Evolutionary conservation across 1,140 invertebrate species (phyloP).

Genomic region (Marisa cornuarietis): DNA sequence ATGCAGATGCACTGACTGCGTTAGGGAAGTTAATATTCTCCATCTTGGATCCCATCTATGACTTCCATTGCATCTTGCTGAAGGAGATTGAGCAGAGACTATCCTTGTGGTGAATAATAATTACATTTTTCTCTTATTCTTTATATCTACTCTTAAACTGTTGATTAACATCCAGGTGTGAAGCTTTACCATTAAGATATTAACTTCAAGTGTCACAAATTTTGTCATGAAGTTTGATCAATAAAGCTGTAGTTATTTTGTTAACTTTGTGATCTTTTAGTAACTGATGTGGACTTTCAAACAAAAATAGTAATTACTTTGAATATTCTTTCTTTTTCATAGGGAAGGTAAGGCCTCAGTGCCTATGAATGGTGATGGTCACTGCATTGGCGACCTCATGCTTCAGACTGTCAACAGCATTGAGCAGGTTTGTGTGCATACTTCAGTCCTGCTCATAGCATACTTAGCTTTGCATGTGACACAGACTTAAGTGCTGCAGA

Average conservation of each 20-base stretch:
- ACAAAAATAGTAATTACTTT: neutral
- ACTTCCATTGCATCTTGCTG: slow-evolving; percentile 74
- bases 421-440: slow-evolving; percentile 37
- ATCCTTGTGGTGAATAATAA: slow-evolving; percentile 71
- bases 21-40: slow-evolving; percentile 70
- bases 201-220: too few relatives aligned
- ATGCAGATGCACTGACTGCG: slow-evolving; percentile 70
- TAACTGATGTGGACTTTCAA: too few relatives aligned
- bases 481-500: too few relatives aligned
- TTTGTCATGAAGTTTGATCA: too few relatives aligned
- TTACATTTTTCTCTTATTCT: neutral
- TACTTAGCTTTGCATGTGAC: too few relatives aligned
- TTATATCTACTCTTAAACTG: neutral
- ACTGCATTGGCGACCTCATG: slow-evolving; percentile 76
- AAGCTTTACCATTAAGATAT: too few relatives aligned
- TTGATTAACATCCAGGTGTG: neutral
- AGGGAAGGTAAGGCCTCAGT: slow-evolving; percentile 71
- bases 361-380: slow-evolving; percentile 66
- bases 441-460: neutral
- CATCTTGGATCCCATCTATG: slow-evolving; percentile 74
- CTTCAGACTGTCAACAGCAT: slow-evolving; percentile 71
- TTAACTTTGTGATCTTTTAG: neutral
- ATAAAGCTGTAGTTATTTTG: too few relatives aligned
- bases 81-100: slow-evolving; percentile 77
- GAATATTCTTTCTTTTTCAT: slow-evolving; percentile 33